Evolutionary conservation across 2,888 invertebrate species (phyloP).

Genomic region (Melinopterus prodromus): DNA sequence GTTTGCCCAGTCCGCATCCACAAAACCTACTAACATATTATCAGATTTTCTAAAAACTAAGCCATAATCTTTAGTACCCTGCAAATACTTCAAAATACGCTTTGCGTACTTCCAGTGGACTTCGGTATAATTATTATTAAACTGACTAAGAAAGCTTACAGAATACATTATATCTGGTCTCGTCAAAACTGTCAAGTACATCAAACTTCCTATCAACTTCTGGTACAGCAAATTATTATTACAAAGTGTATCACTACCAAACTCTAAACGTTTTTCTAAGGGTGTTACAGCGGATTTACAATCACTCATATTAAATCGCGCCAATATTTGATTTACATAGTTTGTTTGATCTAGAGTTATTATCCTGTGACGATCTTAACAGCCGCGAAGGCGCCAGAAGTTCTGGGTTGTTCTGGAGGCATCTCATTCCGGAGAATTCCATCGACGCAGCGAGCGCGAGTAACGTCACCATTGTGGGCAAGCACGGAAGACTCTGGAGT

Average conservation of each 20-base stretch:
- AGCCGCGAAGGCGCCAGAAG: too few relatives aligned
- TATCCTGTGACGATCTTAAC: too few relatives aligned
- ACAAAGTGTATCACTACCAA: slow-evolving; percentile 23
- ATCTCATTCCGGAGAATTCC: too few relatives aligned
- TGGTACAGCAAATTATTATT: slow-evolving; percentile 41
- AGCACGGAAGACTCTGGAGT: too few relatives aligned
- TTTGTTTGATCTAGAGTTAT: slow-evolving; percentile 42
- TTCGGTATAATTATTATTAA: slow-evolving; percentile 39
- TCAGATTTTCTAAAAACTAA: slow-evolving; percentile 34
- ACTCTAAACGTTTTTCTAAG: slow-evolving; percentile 37
- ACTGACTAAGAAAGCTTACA: slow-evolving; percentile 44
- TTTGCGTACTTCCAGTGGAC: slow-evolving; percentile 41
- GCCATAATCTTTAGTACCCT: slow-evolving; percentile 36
- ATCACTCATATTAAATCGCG: slow-evolving; percentile 43
- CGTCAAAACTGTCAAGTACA: slow-evolving; percentile 45
- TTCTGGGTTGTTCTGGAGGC: too few relatives aligned
- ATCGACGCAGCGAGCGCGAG: too few relatives aligned
- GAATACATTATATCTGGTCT: slow-evolving; percentile 44
- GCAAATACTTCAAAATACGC: slow-evolving; percentile 39
- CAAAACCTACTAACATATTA: slow-evolving; percentile 37
- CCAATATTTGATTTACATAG: slow-evolving; percentile 39
- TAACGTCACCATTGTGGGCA: too few relatives aligned
- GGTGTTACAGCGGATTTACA: slow-evolving; percentile 41
- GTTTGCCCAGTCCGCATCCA: slow-evolving; percentile 41
- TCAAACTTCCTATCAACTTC: slow-evolving; percentile 42